phyloP scores from a whole-genome alignment of 2,797 vertebrate genomes.

The Phylloscopus collybita region DNA sequence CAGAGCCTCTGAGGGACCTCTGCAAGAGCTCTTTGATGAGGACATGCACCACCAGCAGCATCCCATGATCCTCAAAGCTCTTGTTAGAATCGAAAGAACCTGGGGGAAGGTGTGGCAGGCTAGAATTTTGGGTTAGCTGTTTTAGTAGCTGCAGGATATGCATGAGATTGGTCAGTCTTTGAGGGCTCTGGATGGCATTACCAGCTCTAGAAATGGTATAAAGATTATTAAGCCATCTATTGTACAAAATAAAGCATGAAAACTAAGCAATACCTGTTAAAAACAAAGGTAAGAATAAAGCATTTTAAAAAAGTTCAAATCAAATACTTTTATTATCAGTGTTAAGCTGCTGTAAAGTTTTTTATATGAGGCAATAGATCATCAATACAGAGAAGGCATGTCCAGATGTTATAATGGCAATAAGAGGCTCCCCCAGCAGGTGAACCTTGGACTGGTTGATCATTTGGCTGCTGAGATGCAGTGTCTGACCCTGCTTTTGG shows the following conservation, averaged over 20 bases:
- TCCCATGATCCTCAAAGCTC: not conserved
- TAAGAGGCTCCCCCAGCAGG: not conserved
- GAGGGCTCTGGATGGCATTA: not conserved
- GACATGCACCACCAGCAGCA: not conserved
- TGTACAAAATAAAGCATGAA: not conserved
- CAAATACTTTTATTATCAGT: not conserved
- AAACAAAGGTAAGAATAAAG: not conserved
- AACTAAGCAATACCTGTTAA: not conserved
- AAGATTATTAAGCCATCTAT: not conserved
- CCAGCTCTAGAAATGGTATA: not conserved
- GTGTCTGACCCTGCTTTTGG: not conserved
- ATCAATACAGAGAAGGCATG: not conserved
- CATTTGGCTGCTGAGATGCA: not conserved
- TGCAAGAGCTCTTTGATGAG: not conserved
- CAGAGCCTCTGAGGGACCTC: not conserved
- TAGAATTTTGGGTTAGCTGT: not conserved
- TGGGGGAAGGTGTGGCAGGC: not conserved
- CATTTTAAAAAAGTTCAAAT: not conserved
- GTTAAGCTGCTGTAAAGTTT: not conserved
- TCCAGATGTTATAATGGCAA: not conserved
- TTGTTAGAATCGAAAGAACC: not conserved
- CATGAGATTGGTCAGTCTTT: not conserved
- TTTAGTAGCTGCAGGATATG: not conserved
- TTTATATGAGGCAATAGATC: not conserved
- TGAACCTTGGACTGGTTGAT: not conserved